Percentiles rank a stretch among this genome's conserved stretches.
These are phyloP conservation scores for Heliangelus exortis DNA, from an alignment of 2,797 vertebrate genomes.

Conservation along the genomic window DNA sequence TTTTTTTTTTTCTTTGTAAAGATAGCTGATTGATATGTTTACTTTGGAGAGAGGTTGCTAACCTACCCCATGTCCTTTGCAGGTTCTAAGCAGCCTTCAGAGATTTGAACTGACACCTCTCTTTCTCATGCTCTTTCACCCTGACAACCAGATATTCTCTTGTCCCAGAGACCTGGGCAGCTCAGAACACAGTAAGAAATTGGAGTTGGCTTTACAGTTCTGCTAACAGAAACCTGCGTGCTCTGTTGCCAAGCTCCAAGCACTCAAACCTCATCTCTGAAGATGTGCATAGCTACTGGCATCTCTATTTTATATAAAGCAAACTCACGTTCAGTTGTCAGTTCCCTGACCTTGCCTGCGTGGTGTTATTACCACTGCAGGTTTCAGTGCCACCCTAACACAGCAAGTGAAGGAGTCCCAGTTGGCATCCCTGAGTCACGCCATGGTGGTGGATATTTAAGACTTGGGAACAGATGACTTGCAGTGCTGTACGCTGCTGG, in stretches of 20 bases:
- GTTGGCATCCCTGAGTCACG: rapidly evolving
- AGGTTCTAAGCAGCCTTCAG: neutral
- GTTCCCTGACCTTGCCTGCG: neutral
- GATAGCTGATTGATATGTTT: constrained; percentile 44
- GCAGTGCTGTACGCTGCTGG: neutral
- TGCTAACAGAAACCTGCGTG: neutral
- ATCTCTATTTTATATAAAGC: neutral
- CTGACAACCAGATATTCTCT: neutral
- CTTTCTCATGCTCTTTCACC: neutral
- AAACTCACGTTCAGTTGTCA: neutral
- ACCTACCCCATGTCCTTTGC: neutral
- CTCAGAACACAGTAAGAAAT: rapidly evolving
- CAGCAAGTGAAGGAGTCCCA: neutral
- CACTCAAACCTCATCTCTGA: neutral
- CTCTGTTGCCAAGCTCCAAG: neutral
- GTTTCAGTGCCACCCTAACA: neutral
- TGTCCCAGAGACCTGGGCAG: neutral
- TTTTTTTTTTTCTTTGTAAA: neutral
- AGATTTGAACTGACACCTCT: neutral
- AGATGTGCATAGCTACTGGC: neutral
- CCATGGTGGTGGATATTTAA: neutral
- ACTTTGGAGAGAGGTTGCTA: constrained; percentile 33
- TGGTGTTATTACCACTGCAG: neutral
- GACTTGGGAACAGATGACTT: neutral
- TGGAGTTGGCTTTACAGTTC: neutral